Evolutionary conservation across 2,888 invertebrate species (phyloP).

Genomic region (Stenurella melanura): DNA sequence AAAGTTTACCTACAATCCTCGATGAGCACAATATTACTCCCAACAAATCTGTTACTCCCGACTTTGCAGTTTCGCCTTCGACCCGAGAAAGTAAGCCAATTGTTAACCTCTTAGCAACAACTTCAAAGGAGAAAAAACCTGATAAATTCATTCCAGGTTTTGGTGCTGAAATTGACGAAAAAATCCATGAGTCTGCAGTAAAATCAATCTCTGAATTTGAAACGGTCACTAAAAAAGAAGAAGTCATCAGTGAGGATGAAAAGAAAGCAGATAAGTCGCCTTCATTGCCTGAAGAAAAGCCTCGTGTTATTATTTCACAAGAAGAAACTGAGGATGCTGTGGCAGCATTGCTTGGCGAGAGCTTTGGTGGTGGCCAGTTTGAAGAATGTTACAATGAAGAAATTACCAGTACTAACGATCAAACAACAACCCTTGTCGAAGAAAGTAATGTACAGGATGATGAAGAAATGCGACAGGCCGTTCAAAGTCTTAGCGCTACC

Average conservation of each 20-base stretch:
- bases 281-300: conserved; percentile 81
- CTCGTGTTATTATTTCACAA: conserved; percentile 89
- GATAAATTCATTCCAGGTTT: conserved; percentile 82
- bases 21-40: conserved; percentile 78
- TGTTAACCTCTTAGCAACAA: conserved; percentile 74
- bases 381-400: conserved; percentile 76
- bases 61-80: conserved; percentile 66
- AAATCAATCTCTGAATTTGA: conserved; percentile 83
- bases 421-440: conserved; percentile 73
- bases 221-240: conserved; percentile 62
- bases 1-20: conserved; percentile 79
- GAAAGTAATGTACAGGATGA: conserved; percentile 88
- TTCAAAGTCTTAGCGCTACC: conserved; percentile 83
- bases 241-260: conserved; percentile 56
- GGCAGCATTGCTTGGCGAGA: conserved; percentile 89
- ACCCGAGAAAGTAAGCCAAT: conserved; percentile 63
- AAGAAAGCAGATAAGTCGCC: conserved; percentile 69
- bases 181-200: conserved; percentile 86
- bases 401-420: conserved; percentile 72
- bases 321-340: conserved; percentile 96
- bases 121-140: conserved; percentile 74
- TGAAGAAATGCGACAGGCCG: conserved; percentile 89
- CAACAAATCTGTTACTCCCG: conserved; percentile 67
- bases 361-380: conserved; percentile 83
- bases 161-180: conserved; percentile 80